Conservation (phyloP, 2,113 vertebrate species). For the Chionis minor region DNA sequence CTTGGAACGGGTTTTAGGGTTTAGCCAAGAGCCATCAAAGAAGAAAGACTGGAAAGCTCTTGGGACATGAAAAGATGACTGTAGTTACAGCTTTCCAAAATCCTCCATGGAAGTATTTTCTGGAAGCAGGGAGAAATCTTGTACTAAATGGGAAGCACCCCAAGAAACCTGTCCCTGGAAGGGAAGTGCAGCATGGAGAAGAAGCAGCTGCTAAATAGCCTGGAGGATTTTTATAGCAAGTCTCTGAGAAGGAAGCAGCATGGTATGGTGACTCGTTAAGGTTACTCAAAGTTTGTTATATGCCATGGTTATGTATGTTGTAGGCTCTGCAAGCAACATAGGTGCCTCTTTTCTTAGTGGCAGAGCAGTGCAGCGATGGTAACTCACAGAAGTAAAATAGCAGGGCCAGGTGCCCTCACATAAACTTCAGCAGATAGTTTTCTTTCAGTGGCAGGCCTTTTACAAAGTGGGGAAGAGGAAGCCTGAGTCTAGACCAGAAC, state of each 20-base stretch:
- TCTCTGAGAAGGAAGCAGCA: neutral
- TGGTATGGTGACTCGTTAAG: neutral
- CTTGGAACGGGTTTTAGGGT: neutral
- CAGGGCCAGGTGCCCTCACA: neutral
- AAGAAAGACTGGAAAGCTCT: neutral
- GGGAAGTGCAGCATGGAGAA: neutral
- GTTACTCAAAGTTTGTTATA: neutral
- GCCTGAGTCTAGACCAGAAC: neutral
- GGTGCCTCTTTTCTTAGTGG: neutral
- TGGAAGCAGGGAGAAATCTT: neutral
- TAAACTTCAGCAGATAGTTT: neutral
- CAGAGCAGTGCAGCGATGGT: rapidly evolving
- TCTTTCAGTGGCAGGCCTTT: neutral
- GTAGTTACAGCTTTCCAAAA: neutral
- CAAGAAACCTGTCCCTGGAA: neutral
- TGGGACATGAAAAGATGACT: neutral
- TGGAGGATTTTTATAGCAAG: neutral
- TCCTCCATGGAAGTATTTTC: neutral
- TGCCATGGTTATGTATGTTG: rapidly evolving
- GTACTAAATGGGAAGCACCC: neutral
- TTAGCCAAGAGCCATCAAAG: neutral
- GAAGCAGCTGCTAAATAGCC: neutral
- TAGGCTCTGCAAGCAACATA: neutral
- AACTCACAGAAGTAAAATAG: neutral
- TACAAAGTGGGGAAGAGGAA: neutral